These are phyloP conservation scores for Lithodes maja DNA, from an alignment of 2,888 invertebrate species.

Conservation along the genomic window DNA sequence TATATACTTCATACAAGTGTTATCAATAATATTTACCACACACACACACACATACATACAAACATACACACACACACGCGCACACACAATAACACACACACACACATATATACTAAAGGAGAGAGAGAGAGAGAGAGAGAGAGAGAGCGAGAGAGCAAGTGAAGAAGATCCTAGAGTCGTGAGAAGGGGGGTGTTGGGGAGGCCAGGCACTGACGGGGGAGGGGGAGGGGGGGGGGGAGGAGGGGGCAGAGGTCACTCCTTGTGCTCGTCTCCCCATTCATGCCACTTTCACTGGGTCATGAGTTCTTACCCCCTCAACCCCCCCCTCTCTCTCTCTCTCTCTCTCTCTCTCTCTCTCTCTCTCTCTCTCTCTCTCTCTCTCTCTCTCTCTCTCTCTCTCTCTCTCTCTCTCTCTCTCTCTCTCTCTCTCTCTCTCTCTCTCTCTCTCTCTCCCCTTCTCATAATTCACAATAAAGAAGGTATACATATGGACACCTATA, in stretches of 20 bases:
- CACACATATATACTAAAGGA: too few species aligned
- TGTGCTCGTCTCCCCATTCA: constrained; percentile 48
- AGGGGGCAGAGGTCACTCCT: constrained; percentile 11
- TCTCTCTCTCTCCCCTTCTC: neutral
- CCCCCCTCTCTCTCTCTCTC: constrained; percentile 24
- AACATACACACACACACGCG: too few species aligned
- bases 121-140: constrained; percentile 32
- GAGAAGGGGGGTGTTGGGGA: neutral
- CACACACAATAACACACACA: too few species aligned
- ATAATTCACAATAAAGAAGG: too few species aligned
- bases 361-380: neutral
- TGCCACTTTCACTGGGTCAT: constrained; percentile 60
- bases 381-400: neutral
- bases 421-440: constrained; percentile 6
- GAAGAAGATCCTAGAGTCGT: constrained; percentile 1
- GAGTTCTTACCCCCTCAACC: constrained; percentile 21
- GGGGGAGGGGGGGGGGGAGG: neutral
- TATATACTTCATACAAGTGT: too few species aligned
- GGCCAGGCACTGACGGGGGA: neutral
- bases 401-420: constrained; percentile 26
- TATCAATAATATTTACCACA: too few species aligned
- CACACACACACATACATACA: too few species aligned
- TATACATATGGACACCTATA: too few species aligned
- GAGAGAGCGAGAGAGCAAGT: constrained; percentile 15
- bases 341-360: constrained; percentile 21